Evolutionary conservation across 2,888 invertebrate genomes (phyloP).

Genomic region (Steromphala cineraria): DNA sequence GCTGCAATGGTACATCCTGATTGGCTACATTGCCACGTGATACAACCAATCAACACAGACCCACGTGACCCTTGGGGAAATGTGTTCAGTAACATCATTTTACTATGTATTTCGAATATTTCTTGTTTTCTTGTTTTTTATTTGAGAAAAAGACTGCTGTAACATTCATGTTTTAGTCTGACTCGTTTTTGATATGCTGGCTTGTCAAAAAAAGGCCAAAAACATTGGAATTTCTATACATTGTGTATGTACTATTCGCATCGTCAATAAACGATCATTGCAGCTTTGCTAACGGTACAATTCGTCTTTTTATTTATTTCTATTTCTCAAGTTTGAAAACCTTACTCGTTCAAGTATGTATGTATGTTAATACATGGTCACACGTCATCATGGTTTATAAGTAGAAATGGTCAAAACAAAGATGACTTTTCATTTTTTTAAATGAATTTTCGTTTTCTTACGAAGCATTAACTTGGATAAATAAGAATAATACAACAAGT

Average conservation of each 20-base stretch:
- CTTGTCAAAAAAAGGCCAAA: constrained; percentile 1
- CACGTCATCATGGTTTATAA: too few relatives aligned
- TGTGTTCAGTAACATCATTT: constrained; percentile 15
- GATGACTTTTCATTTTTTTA: too few relatives aligned
- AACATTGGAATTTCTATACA: constrained; percentile 19
- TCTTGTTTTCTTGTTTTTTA: constrained; percentile 22
- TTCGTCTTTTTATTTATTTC: neutral
- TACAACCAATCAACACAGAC: neutral
- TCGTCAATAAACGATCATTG: constrained; percentile 34
- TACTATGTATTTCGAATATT: constrained; percentile 9
- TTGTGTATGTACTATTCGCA: constrained; percentile 22
- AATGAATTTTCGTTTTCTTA: too few relatives aligned
- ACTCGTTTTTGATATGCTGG: constrained; percentile 11
- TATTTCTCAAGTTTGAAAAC: too few relatives aligned
- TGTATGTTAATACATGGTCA: too few relatives aligned
- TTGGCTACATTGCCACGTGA: neutral
- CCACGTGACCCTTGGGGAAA: neutral
- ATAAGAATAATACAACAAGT: too few relatives aligned
- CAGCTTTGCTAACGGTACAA: constrained; percentile 23
- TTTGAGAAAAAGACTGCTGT: constrained; percentile 20
- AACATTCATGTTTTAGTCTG: constrained; percentile 18
- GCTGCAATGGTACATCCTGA: constrained; percentile 21
- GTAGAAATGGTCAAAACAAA: too few relatives aligned
- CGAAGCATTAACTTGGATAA: too few relatives aligned
- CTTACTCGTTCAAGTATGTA: too few relatives aligned